phyloP scores from a whole-genome alignment of 2,888 invertebrate species.

The Euplexia lucipara region DNA sequence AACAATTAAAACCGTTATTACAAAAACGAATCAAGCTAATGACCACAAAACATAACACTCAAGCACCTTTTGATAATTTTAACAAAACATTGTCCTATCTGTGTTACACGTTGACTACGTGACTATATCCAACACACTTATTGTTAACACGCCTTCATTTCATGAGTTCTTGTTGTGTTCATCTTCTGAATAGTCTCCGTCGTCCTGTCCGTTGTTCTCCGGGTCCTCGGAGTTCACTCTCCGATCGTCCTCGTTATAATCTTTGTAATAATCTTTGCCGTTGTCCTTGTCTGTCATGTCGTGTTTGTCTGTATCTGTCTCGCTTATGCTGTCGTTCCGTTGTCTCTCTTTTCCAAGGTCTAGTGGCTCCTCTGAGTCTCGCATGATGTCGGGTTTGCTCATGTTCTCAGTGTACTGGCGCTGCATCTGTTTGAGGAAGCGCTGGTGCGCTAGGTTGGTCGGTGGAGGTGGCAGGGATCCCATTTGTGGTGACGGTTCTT shows the following conservation, averaged over 20 bases:
- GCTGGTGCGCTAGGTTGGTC: constrained; percentile 90
- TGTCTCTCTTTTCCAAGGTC: constrained; percentile 90
- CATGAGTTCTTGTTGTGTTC: constrained; percentile 85
- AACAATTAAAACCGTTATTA: constrained; percentile 86
- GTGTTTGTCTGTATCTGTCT: constrained; percentile 86
- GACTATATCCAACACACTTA: constrained; percentile 72
- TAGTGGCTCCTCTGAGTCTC: constrained; percentile 89
- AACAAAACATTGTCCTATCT: constrained; percentile 83
- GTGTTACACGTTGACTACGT: constrained; percentile 68
- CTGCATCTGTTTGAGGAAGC: constrained; percentile 92
- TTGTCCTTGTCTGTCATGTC: constrained; percentile 89
- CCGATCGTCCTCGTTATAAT: constrained; percentile 79
- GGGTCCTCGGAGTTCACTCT: constrained; percentile 78
- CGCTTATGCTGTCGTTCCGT: constrained; percentile 81
- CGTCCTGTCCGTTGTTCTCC: constrained; percentile 83
- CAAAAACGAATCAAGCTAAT: constrained; percentile 82
- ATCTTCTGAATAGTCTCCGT: constrained; percentile 88
- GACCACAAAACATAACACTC: constrained; percentile 88
- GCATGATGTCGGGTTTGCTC: constrained; percentile 90
- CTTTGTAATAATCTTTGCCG: constrained; percentile 81
- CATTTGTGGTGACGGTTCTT: constrained; percentile 91
- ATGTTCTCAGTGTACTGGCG: constrained; percentile 91
- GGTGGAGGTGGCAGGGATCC: constrained; percentile 90
- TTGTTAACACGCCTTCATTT: constrained; percentile 71
- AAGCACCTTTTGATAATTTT: constrained; percentile 87